Evolutionary conservation across 2,113 vertebrate species (phyloP).

Genomic region (Gambusia affinis): DNA sequence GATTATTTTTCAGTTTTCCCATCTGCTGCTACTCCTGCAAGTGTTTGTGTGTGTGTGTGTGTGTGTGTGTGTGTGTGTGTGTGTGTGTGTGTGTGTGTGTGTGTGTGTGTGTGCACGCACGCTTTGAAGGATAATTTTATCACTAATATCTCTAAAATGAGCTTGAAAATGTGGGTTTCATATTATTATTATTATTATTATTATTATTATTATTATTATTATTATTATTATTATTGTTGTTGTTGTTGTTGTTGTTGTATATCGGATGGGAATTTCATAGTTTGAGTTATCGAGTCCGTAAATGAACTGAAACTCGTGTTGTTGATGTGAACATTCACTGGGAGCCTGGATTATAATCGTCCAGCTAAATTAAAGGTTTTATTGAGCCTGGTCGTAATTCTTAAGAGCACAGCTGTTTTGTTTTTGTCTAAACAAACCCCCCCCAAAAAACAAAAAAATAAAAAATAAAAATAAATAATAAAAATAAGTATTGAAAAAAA

Average conservation of each 20-base stretch:
- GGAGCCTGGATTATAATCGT: background rate
- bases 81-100: background rate
- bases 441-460: too few species aligned
- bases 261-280: background rate
- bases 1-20: slow-evolving; percentile 63
- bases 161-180: background rate
- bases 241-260: background rate
- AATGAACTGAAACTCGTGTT: background rate
- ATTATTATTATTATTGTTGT: background rate
- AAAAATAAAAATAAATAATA: too few species aligned
- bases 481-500: too few species aligned
- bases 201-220: background rate
- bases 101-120: background rate
- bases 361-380: background rate
- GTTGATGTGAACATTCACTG: background rate
- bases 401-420: background rate
- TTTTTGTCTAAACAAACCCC: background rate
- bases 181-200: background rate
- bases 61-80: background rate
- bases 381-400: background rate
- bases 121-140: slow-evolving; percentile 8
- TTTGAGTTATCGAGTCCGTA: background rate
- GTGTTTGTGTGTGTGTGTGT: background rate
- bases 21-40: slow-evolving; percentile 45
- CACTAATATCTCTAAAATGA: background rate